A percentile compares a stretch with the other conserved stretches of the same genome.
These are phyloP conservation scores for Sabatieria punctata DNA, from an alignment of 2,888 invertebrate genomes.

Conservation along the genomic window DNA sequence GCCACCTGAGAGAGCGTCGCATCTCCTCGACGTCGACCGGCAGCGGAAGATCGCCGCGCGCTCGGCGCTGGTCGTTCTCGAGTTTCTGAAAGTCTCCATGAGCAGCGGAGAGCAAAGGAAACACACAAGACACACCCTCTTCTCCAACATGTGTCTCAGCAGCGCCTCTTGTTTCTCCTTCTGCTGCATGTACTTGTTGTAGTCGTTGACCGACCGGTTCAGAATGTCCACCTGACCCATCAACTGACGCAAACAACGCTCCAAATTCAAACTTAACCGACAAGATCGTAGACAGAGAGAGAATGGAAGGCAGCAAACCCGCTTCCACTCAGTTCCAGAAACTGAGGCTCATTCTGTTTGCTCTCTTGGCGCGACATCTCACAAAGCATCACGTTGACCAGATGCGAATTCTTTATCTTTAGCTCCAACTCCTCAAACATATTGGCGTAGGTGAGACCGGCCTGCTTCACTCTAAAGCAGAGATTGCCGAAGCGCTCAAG, in stretches of 20 bases:
- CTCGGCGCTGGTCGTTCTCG: slow-evolving; percentile 71
- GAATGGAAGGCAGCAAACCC: no score
- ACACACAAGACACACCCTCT: slow-evolving; percentile 43
- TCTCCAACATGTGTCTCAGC: slow-evolving; percentile 60
- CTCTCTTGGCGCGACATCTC: slow-evolving; percentile 47
- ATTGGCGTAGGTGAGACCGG: slow-evolving; percentile 80
- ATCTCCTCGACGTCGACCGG: slow-evolving; percentile 84
- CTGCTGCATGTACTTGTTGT: slow-evolving; percentile 76
- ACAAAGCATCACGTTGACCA: slow-evolving; percentile 89
- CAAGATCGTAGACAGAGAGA: no score
- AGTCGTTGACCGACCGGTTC: slow-evolving; percentile 65
- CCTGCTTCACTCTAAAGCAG: slow-evolving; percentile 41
- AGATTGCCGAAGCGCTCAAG: neutral
- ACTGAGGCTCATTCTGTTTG: slow-evolving; percentile 10
- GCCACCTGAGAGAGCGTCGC: slow-evolving; percentile 72
- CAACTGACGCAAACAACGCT: slow-evolving; percentile 72
- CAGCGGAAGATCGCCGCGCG: slow-evolving; percentile 73
- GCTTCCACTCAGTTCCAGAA: slow-evolving; percentile 8
- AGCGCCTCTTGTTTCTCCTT: slow-evolving; percentile 81
- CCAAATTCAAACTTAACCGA: no score
- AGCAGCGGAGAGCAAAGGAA: neutral
- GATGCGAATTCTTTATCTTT: slow-evolving; percentile 84
- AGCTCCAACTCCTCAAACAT: slow-evolving; percentile 86
- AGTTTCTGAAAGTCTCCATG: slow-evolving; percentile 42
- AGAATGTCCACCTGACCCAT: slow-evolving; percentile 95